These are phyloP conservation scores for Sterrhoptilus dennistouni DNA, from an alignment of 2,113 vertebrate genomes.

Conservation along the genomic window DNA sequence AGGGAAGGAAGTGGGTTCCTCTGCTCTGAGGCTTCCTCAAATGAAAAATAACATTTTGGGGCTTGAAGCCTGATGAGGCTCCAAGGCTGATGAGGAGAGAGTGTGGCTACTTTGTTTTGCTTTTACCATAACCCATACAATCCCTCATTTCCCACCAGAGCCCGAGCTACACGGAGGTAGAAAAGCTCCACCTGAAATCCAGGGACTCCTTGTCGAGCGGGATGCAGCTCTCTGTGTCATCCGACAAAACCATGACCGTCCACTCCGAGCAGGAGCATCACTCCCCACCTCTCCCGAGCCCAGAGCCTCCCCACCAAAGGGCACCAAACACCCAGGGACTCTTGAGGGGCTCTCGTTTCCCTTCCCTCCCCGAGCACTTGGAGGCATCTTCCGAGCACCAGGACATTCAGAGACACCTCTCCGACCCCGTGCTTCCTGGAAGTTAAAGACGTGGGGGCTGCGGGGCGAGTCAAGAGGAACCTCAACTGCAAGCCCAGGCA, in stretches of 20 bases:
- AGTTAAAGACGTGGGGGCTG: slow-evolving; percentile 74
- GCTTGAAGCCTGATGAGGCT: not conserved
- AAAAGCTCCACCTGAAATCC: slow-evolving; percentile 74
- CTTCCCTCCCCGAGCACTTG: slow-evolving; percentile 90
- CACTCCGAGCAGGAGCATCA: slow-evolving; percentile 70
- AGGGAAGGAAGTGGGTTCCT: not conserved
- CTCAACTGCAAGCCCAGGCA: not conserved
- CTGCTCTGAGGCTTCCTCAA: not conserved
- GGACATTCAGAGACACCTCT: slow-evolving; percentile 88
- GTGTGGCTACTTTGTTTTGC: not conserved
- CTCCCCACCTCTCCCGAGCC: slow-evolving; percentile 14
- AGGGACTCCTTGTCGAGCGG: slow-evolving; percentile 77
- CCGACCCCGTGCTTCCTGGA: slow-evolving; percentile 84
- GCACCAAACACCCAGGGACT: slow-evolving; percentile 67
- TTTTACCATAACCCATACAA: not conserved
- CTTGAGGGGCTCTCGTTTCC: slow-evolving; percentile 76
- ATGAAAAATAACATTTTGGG: not conserved
- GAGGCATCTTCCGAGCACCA: slow-evolving; percentile 74
- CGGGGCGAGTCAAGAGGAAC: not conserved
- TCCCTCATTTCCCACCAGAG: slow-evolving; percentile 70
- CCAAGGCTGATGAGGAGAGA: not conserved
- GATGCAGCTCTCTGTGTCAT: slow-evolving; percentile 72
- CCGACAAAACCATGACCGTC: slow-evolving; percentile 72
- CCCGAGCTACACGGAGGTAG: slow-evolving; percentile 69
- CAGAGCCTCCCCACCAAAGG: slow-evolving; percentile 58